Conservation (phyloP, 2,888 invertebrate species). For the Apodemia zela region DNA sequence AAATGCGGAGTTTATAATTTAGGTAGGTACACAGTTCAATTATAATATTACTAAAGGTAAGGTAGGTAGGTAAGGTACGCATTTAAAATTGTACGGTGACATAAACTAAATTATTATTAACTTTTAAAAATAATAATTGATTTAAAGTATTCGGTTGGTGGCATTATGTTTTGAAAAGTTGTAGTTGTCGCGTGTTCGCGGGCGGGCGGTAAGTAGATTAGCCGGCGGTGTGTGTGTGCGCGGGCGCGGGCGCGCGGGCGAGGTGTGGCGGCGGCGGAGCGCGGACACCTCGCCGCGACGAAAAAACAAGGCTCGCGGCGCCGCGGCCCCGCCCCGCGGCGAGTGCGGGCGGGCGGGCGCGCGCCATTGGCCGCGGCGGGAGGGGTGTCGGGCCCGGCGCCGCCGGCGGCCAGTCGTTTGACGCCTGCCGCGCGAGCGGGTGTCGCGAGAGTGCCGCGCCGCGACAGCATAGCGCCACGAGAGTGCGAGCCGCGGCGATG, state of each 20-base stretch:
- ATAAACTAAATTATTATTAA: background rate
- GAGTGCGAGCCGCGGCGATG: constrained; percentile 51
- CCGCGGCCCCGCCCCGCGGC: constrained; percentile 58
- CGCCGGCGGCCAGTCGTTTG: constrained; percentile 76
- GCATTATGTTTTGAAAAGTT: constrained; percentile 9
- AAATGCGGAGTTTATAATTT: no score
- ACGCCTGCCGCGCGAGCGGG: constrained; percentile 76
- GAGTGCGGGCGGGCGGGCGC: constrained; percentile 61
- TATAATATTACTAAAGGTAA: no score
- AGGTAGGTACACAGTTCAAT: no score
- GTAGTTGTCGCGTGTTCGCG: constrained; percentile 7
- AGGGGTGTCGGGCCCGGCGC: constrained; percentile 79
- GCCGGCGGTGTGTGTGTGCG: constrained; percentile 48
- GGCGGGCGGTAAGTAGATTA: constrained; percentile 26
- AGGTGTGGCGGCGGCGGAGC: constrained; percentile 60
- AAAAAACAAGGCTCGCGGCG: constrained; percentile 71
- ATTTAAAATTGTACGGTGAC: no score
- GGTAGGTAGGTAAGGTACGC: no score
- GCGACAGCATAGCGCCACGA: background rate
- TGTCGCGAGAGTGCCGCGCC: constrained; percentile 47
- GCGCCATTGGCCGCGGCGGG: constrained; percentile 70
- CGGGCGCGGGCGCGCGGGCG: constrained; percentile 54
- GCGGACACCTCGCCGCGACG: constrained; percentile 50
- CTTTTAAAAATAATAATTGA: background rate
- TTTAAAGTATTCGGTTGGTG: constrained; percentile 1